These are phyloP conservation scores for Geotrypetes seraphini DNA, from an alignment of 2,797 vertebrate species.

Conservation along the genomic window DNA sequence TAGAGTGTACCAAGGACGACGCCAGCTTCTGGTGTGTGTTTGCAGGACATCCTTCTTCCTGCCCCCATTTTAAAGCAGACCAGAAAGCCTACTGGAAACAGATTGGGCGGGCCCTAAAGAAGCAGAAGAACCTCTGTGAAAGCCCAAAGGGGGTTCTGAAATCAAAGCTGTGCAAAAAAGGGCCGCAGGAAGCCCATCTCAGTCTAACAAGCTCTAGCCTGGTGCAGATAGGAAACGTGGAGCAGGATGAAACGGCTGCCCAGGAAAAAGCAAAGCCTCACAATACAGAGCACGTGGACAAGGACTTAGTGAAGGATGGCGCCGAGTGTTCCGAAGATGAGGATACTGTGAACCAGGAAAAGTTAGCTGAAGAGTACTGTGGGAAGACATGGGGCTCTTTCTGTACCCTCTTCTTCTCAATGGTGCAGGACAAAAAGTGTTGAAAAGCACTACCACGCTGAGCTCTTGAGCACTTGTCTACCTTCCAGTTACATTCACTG, in stretches of 20 bases:
- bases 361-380: constrained; percentile 67
- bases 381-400: constrained; percentile 57
- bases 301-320: background rate
- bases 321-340: constrained; percentile 51
- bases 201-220: constrained; percentile 39
- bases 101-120: constrained; percentile 58
- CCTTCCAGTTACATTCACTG: background rate
- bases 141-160: constrained; percentile 49
- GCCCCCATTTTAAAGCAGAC: constrained; percentile 46
- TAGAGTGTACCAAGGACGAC: constrained; percentile 50
- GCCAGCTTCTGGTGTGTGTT: constrained; percentile 62
- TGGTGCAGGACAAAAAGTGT: constrained; percentile 72
- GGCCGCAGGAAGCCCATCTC: constrained; percentile 62
- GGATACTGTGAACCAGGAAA: constrained; percentile 43
- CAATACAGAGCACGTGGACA: constrained; percentile 1
- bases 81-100: constrained; percentile 74
- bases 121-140: constrained; percentile 63
- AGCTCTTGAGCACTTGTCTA: background rate
- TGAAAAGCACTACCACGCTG: constrained; percentile 27
- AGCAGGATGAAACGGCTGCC: background rate
- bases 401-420: constrained; percentile 71
- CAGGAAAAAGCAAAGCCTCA: background rate
- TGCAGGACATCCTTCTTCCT: constrained; percentile 52
- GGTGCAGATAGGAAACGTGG: too few species aligned
- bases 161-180: constrained; percentile 64